Conservation (phyloP, 2,888 invertebrate genomes). For the Frankliniella fusca region DNA sequence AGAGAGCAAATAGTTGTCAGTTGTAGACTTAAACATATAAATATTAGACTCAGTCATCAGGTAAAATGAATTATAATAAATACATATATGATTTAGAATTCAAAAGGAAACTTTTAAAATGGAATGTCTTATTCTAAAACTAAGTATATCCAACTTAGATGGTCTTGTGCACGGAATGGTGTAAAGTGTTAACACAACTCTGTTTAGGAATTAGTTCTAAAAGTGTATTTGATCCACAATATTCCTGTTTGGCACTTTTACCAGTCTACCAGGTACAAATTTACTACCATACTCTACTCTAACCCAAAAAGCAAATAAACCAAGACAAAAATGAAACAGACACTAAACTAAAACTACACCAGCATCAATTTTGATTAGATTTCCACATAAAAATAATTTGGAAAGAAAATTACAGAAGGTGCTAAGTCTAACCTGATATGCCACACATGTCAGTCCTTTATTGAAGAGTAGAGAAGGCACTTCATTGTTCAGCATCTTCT, state of each 20-base stretch:
- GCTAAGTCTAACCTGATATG: neutral
- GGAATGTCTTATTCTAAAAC: neutral
- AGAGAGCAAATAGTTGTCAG: too few relatives aligned
- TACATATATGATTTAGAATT: neutral
- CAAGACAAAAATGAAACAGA: neutral
- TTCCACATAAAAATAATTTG: too few relatives aligned
- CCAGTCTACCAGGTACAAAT: slow-evolving; percentile 2
- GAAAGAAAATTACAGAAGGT: neutral
- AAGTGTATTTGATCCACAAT: neutral
- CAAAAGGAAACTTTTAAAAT: neutral
- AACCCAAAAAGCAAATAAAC: neutral
- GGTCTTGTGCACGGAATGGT: too few relatives aligned
- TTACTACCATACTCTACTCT: neutral
- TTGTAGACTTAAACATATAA: too few relatives aligned
- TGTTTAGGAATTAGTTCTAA: neutral
- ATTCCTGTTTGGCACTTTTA: neutral
- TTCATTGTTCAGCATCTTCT: slow-evolving; percentile 39
- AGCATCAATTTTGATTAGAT: neutral
- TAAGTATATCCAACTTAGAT: neutral
- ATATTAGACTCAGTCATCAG: neutral
- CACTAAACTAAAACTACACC: neutral
- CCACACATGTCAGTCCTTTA: neutral
- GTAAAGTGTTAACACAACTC: neutral
- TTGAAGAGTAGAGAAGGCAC: neutral
- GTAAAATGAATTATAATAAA: neutral